These are phyloP conservation scores for Pyxicephalus adspersus DNA, from an alignment of 2,113 vertebrate species.

Conservation along the genomic window DNA sequence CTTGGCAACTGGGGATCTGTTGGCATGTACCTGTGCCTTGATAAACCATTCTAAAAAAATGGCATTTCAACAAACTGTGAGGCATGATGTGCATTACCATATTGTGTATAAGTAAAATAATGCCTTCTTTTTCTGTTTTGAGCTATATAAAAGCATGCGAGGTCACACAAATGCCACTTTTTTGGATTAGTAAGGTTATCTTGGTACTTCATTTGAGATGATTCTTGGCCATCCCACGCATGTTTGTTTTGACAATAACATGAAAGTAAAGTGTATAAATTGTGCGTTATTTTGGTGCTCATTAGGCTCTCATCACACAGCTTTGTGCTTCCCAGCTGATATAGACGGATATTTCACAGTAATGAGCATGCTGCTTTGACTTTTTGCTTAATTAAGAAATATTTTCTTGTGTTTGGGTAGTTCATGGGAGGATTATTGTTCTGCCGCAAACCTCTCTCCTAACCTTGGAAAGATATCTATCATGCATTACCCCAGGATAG, in stretches of 20 bases:
- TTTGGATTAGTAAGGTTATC: background rate
- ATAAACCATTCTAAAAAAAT: no score
- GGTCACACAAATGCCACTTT: background rate
- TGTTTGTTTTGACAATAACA: constrained; percentile 44
- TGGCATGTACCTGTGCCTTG: no score
- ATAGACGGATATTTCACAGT: constrained; percentile 36
- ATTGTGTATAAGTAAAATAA: background rate
- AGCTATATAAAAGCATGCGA: background rate
- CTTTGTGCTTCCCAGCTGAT: constrained; percentile 42
- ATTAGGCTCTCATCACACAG: constrained; percentile 25
- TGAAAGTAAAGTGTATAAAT: constrained; percentile 8
- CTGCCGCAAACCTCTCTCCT: constrained; percentile 43
- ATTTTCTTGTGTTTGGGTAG: constrained; percentile 48
- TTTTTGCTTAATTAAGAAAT: constrained; percentile 54
- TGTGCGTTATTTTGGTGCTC: constrained; percentile 25
- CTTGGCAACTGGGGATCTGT: no score
- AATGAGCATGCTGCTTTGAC: constrained; percentile 53
- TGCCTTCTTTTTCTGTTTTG: background rate
- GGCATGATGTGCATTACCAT: no score
- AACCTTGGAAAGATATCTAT: constrained; percentile 55
- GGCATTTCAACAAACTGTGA: no score
- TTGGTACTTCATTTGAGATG: background rate
- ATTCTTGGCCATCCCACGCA: background rate
- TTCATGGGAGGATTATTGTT: constrained; percentile 52
- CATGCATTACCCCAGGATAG: constrained; percentile 47